Evolutionary conservation across 1,140 invertebrate species (phyloP).

Genomic region (Lucilia cuprina): DNA sequence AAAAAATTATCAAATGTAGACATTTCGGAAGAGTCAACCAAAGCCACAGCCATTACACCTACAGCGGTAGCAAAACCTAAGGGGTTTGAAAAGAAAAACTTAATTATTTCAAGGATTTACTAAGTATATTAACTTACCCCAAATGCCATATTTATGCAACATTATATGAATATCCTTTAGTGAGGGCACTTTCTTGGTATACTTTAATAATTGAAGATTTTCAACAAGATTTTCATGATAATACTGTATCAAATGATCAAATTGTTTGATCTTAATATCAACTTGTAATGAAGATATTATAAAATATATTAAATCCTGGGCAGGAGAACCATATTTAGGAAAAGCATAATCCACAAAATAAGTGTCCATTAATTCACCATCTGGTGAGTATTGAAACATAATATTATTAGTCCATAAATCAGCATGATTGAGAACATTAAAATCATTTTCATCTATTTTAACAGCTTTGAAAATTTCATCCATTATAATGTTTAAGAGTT

Average conservation of each 20-base stretch:
- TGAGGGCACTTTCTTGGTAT: slow-evolving; percentile 42
- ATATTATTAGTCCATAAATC: slow-evolving; percentile 73
- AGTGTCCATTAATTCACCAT: slow-evolving; percentile 44
- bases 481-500: slow-evolving; percentile 39
- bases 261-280: slow-evolving; percentile 18
- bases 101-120: too few relatives aligned
- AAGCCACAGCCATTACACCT: slow-evolving; percentile 45
- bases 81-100: not conserved
- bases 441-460: slow-evolving; percentile 57
- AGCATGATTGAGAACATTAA: slow-evolving; percentile 70
- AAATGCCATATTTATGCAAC: slow-evolving; percentile 45
- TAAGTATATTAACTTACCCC: slow-evolving; percentile 48
- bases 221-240: slow-evolving; percentile 47
- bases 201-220: slow-evolving; percentile 43
- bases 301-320: slow-evolving; percentile 52
- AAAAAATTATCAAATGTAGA: slow-evolving; percentile 53
- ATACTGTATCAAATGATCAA: slow-evolving; percentile 48
- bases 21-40: slow-evolving; percentile 46
- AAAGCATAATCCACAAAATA: slow-evolving; percentile 55
- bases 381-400: slow-evolving; percentile 67
- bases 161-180: slow-evolving; percentile 49
- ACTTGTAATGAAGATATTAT: slow-evolving; percentile 46
- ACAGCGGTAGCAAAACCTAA: not conserved
- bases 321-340: slow-evolving; percentile 47
- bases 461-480: slow-evolving; percentile 33